Base-by-base conservation (phyloP, 2,113 vertebrate genomes). In the Heloderma charlesbogerti region DNA sequence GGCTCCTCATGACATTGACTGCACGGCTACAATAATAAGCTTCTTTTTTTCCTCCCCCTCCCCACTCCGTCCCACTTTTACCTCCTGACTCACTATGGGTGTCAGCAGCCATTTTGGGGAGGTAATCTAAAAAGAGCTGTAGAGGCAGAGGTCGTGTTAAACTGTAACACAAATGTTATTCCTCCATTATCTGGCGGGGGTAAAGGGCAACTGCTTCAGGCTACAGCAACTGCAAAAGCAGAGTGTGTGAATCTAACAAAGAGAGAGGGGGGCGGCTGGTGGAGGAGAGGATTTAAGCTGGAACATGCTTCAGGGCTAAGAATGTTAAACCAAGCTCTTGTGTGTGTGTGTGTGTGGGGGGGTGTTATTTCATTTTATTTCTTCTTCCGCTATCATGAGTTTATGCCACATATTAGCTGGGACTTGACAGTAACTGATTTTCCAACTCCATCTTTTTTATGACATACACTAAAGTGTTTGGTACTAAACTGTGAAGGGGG, bases 141-240 rank as follows among this genome's bases (percentile, higher is more conserved):
- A 97, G 98, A 99, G 98, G 98, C 98, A 98, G 97, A 97, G 98
- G 98, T 98, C 98, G 96, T 98, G 98, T 98, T 98, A 98, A 98
- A 98, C 98, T 98, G 98, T 97, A 98, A 98, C 98, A 97, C 98
- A 99, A 99, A 99, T 98, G 98, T 98, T 99, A 98, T 98, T 99
- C 98, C 98, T 99, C 98, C 98, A 99, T 99, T 98, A 99, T 98
- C 98, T 98, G 98, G 98, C 97, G 96, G 95, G 98, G 98, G 97
- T 97, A 98, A 99, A 99, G 99, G 99, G 99, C 99, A 99, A 98
- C 97, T 90, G 98, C 99, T 98, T 95, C 97, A 34, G 98, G 98
- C 98, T 95, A 97, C 98, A 98, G 98, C 97, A 97, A 97, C 97
- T 96, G 96, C 94, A 96, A 96, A 96, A 94, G 96, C 96, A 57